Conservation (phyloP, 2,888 invertebrate species). For the Zonitis immaculata region DNA sequence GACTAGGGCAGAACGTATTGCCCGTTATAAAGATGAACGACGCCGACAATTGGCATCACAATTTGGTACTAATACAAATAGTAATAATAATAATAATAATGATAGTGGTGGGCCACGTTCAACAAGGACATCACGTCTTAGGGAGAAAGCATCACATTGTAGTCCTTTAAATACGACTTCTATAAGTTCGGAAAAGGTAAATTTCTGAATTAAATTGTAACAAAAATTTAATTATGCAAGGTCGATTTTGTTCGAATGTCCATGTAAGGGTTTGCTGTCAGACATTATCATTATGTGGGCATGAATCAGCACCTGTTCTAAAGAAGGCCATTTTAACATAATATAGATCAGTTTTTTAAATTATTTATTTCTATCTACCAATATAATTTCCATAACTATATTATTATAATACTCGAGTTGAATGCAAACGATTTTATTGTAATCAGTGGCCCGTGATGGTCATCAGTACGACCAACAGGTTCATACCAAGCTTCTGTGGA, state of each 20-base stretch:
- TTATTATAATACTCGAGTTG: background rate
- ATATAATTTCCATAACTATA: too few relatives aligned
- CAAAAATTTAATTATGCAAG: too few relatives aligned
- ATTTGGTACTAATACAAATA: too few relatives aligned
- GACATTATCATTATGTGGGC: conserved; percentile 3
- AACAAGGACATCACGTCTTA: conserved; percentile 66
- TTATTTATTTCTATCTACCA: too few relatives aligned
- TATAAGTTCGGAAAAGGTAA: conserved; percentile 26
- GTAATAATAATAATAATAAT: too few relatives aligned
- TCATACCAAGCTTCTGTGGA: conserved; percentile 21
- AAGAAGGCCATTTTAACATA: conserved; percentile 6
- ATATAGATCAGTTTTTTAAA: too few relatives aligned
- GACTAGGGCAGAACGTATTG: conserved; percentile 60
- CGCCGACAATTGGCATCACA: conserved; percentile 64
- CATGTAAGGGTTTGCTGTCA: conserved; percentile 13
- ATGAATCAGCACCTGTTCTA: conserved; percentile 17
- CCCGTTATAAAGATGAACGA: conserved; percentile 69
- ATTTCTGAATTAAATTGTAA: too few relatives aligned
- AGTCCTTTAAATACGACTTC: conserved; percentile 31
- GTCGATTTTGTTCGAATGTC: conserved; percentile 11
- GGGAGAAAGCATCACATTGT: conserved; percentile 56
- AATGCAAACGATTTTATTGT: conserved; percentile 14
- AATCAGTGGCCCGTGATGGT: conserved; percentile 33
- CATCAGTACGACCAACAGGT: conserved; percentile 16
- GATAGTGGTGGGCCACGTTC: conserved; percentile 54